Base-by-base conservation (phyloP, 2,888 invertebrate genomes). In the Leucophenga montana region DNA sequence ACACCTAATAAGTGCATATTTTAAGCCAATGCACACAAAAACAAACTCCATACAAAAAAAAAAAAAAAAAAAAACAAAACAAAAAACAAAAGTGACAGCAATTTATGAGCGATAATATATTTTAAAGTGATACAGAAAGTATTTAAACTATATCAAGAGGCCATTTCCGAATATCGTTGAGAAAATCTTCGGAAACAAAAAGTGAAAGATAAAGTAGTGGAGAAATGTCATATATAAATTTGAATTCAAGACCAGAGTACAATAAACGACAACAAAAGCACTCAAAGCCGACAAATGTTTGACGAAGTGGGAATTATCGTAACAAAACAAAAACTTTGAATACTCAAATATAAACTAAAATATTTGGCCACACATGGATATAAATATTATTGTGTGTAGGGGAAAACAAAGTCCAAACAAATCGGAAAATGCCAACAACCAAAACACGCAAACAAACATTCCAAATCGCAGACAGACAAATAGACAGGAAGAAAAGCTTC, bases 281-380 rank as follows among this genome's bases (percentile, higher is more conserved):
- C 39, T 39, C 8, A 39, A 39, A 39, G 39, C 39, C 39, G 39
- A 39, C 39, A 39, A 39, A 39, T 39, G 39, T 39, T 39, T 39
- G 39, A 39, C 8, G 39, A 39, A 54, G 54, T 54, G 5, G 5
- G 11, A 54, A 54, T 8, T 14, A 50, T 8, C 39, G 39, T 8
- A 14, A 27, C 27, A 20, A 56, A 56, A 56, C 14, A 56, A 39
- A 20, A 22, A 56, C 22, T n/a, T n/a, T 14, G 27, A 56, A 56
- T 27, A 57, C 31, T 27, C n/a, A n/a, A 22, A 57, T 13, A n/a
- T 14, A 27, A 54, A 69, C 72, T 74, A 72, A 83, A 76, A 77
- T 75, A 73, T 73, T 78, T 72, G 77, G 77, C 69, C 78, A 76
- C 77, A 78, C 72, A 76, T 70, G 78, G 66, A 73, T 69, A 69